Evolutionary conservation across 2,797 vertebrate species (phyloP).

Genomic region (Euthynnus affinis): DNA sequence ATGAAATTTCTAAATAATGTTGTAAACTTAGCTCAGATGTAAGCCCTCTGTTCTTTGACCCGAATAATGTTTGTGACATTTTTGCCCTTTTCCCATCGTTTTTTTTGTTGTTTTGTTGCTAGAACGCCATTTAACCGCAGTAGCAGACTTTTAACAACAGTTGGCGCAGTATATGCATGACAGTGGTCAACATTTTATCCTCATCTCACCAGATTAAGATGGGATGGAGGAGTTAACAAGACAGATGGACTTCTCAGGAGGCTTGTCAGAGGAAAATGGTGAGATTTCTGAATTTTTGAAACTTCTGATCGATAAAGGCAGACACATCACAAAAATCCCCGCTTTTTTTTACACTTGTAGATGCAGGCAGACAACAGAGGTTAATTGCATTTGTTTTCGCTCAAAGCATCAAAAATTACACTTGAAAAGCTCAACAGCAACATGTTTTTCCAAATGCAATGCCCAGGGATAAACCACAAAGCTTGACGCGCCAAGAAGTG

Average conservation of each 20-base stretch:
- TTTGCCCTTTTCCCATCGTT: slow-evolving; percentile 28
- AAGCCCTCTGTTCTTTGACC: slow-evolving; percentile 24
- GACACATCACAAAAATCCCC: not conserved
- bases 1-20: slow-evolving; percentile 17
- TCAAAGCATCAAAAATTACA: not conserved
- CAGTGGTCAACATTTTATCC: slow-evolving; percentile 49
- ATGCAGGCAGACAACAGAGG: not conserved
- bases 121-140: slow-evolving; percentile 43
- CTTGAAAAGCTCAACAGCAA: slow-evolving; percentile 9
- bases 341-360: not conserved
- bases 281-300: slow-evolving; percentile 61
- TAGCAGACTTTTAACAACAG: slow-evolving; percentile 11
- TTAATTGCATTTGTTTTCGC: not conserved
- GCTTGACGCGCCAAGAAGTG: slow-evolving; percentile 1
- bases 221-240: slow-evolving; percentile 93
- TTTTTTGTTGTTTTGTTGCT: slow-evolving; percentile 19
- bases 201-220: slow-evolving; percentile 87
- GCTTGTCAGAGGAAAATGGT: slow-evolving; percentile 80
- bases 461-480: not conserved
- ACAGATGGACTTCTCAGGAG: slow-evolving; percentile 79
- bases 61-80: slow-evolving; percentile 29
- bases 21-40: slow-evolving; percentile 37
- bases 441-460: not conserved
- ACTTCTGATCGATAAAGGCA: not conserved
- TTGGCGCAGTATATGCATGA: slow-evolving; percentile 20